Evolutionary conservation across 2,113 vertebrate genomes (phyloP).

Genomic region (Echinops telfairi): DNA sequence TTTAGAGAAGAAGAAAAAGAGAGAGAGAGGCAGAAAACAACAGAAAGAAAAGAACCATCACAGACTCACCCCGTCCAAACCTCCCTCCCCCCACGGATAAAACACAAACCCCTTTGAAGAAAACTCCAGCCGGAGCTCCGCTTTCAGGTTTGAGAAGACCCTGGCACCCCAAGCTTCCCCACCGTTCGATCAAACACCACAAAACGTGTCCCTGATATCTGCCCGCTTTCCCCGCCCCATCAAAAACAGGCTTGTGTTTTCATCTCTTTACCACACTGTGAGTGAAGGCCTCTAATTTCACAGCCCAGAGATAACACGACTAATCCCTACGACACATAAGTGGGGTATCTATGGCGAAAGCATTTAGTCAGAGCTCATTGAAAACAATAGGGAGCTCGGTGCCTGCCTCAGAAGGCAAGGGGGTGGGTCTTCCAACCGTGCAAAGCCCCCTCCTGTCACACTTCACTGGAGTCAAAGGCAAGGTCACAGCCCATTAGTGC

Average conservation of each 20-base stretch:
- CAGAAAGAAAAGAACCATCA: conserved; percentile 49
- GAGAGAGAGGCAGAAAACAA: conserved; percentile 46
- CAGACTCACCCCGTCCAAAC: conserved; percentile 50
- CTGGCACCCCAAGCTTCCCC: conserved; percentile 67
- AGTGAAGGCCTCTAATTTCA: conserved; percentile 87
- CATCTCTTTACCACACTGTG: conserved; percentile 86
- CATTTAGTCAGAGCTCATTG: conserved; percentile 69
- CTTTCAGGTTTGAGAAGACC: conserved; percentile 74
- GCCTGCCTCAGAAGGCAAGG: conserved; percentile 50
- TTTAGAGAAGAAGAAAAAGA: conserved; percentile 46
- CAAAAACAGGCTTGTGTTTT: conserved; percentile 86
- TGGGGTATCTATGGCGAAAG: conserved; percentile 67
- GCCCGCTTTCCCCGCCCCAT: conserved; percentile 79
- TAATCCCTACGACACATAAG: conserved; percentile 83
- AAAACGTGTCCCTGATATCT: conserved; percentile 66
- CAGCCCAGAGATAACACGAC: conserved; percentile 85
- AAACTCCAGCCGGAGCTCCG: conserved; percentile 68
- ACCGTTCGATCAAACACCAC: conserved; percentile 73
- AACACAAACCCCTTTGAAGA: conserved; percentile 77
- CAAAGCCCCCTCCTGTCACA: conserved; percentile 48
- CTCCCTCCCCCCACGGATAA: conserved; percentile 63
- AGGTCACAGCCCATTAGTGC: conserved; percentile 54
- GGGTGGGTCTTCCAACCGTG: conserved; percentile 47
- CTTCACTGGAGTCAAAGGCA: conserved; percentile 33
- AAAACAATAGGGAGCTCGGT: conserved; percentile 73